These are phyloP conservation scores for Pheosia gnoma DNA, from an alignment of 2,888 invertebrate genomes.

Conservation along the genomic window DNA sequence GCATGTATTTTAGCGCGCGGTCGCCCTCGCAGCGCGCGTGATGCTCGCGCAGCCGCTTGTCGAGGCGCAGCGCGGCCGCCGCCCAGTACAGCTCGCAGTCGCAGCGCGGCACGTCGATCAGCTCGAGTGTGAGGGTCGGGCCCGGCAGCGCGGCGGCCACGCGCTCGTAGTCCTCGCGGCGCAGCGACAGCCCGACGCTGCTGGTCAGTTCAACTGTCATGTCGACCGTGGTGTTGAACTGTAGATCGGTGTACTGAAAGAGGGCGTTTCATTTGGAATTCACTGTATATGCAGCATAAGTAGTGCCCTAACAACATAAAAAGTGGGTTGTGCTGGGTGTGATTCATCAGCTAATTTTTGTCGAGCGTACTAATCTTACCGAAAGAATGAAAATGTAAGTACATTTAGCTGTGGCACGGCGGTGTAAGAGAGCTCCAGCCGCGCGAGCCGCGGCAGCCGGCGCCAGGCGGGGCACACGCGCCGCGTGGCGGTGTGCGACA, in stretches of 20 bases:
- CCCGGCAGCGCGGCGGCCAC: neutral
- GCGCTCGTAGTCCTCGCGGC: neutral
- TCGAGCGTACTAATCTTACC: too few relatives aligned
- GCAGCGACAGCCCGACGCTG: neutral
- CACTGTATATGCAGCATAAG: too few relatives aligned
- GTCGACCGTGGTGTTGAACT: neutral
- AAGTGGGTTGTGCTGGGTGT: too few relatives aligned
- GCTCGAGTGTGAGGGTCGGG: neutral
- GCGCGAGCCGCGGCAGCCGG: neutral
- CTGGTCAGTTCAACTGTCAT: neutral
- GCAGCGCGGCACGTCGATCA: neutral
- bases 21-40: neutral
- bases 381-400: neutral
- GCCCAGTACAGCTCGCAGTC: slow-evolving; percentile 2
- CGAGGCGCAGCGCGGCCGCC: neutral
- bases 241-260: neutral
- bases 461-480: neutral
- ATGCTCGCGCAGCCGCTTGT: neutral
- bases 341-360: too few relatives aligned
- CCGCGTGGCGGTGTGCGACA: neutral
- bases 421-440: neutral
- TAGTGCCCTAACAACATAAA: too few relatives aligned
- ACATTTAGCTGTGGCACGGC: neutral
- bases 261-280: too few relatives aligned
- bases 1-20: neutral